These are phyloP conservation scores for Rhizoglyphus robini DNA, from an alignment of 1,140 invertebrate species.

Conservation along the genomic window DNA sequence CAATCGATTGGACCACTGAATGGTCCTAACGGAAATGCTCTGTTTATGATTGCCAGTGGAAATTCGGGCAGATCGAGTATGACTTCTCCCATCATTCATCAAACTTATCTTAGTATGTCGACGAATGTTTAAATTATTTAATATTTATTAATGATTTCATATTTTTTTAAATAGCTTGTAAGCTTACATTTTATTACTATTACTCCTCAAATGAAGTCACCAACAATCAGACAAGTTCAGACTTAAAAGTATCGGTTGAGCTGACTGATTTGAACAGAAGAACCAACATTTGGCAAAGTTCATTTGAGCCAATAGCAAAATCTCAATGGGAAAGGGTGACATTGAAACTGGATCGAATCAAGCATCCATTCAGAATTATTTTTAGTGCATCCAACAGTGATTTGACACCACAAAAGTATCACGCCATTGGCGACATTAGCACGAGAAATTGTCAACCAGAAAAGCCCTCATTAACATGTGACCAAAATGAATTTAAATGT, in stretches of 20 bases:
- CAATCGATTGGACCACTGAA: background rate
- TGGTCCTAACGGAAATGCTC: background rate
- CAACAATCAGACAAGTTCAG: background rate
- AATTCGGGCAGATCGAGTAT: background rate
- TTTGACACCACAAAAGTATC: background rate
- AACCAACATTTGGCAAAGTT: background rate
- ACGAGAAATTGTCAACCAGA: background rate
- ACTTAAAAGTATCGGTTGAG: background rate
- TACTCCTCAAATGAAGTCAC: background rate
- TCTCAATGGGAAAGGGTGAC: background rate
- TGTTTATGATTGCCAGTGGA: background rate
- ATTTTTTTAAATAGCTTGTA: too few relatives aligned
- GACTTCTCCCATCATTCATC: background rate
- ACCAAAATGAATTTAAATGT: background rate
- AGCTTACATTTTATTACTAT: background rate
- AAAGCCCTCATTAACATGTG: background rate
- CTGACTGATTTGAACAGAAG: background rate
- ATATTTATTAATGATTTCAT: too few relatives aligned
- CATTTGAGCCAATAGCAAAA: background rate
- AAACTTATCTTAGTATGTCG: too few relatives aligned
- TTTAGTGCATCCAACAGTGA: background rate
- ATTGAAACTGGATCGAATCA: background rate
- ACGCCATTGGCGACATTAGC: background rate
- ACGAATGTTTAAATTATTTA: too few relatives aligned
- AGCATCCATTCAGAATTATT: background rate